These are phyloP conservation scores for Solen grandis DNA, from an alignment of 1,140 invertebrate genomes.

Conservation along the genomic window DNA sequence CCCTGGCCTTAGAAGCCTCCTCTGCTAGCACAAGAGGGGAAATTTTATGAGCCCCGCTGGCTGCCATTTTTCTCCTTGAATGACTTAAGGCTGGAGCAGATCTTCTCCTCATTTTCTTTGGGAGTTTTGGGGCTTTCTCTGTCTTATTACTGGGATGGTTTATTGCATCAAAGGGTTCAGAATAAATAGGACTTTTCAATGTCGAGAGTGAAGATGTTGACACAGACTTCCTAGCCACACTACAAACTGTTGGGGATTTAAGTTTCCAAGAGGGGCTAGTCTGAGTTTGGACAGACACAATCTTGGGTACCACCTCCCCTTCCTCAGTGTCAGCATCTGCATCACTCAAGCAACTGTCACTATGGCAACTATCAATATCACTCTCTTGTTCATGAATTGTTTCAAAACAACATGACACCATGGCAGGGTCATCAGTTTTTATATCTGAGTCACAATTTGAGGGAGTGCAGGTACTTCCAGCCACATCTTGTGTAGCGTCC, in stretches of 20 bases:
- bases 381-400: slow-evolving; percentile 51
- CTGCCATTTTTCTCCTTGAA: slow-evolving; percentile 40
- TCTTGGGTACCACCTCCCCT: slow-evolving; percentile 26
- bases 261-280: slow-evolving; percentile 60
- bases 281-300: slow-evolving; percentile 59
- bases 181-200: slow-evolving; percentile 90
- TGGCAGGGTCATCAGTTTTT: too few relatives aligned
- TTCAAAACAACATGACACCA: slow-evolving; percentile 10
- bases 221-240: slow-evolving; percentile 61
- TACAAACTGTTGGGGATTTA: slow-evolving; percentile 60
- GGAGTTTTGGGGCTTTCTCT: slow-evolving; percentile 40
- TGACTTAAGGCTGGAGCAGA: slow-evolving; percentile 61
- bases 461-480: too few relatives aligned
- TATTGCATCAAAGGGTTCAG: slow-evolving; percentile 94
- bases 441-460: too few relatives aligned
- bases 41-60: slow-evolving; percentile 42
- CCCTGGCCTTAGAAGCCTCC: not conserved
- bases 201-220: slow-evolving; percentile 67
- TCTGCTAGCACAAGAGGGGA: slow-evolving; percentile 52
- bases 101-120: slow-evolving; percentile 54
- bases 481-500: too few relatives aligned
- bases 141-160: slow-evolving; percentile 45
- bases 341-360: slow-evolving; percentile 41
- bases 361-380: slow-evolving; percentile 51
- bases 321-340: slow-evolving; percentile 48